Evolutionary conservation across 2,888 invertebrate genomes (phyloP), one percentile per base, ranked within the genome.

Genomic region (Ophonus ardosiacus): DNA sequence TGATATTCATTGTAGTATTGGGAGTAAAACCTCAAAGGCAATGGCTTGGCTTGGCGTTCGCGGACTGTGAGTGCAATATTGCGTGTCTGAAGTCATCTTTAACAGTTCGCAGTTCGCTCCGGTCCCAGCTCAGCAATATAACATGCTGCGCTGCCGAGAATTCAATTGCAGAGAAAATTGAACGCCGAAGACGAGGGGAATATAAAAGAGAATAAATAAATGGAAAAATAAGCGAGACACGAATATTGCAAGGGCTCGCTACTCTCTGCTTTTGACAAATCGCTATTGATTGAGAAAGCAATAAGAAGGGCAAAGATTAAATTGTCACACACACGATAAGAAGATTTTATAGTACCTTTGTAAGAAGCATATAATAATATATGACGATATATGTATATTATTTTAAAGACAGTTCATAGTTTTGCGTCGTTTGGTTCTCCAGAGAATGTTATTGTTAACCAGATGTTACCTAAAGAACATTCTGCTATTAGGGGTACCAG

Each of bases 221-320:
- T 74, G 71, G 71, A 74, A 74, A 74, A 74, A 74, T 74, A 74
- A 74, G 71, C 71, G 71, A 68, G 71, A 74, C 71, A 74, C 51
- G 71, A 74, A 74, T 74, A 74, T 74, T 43, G 71, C 71, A 63
- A 38, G 21, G 56, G 40, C 43, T 31, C 4, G 31, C 5, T 17
- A 59, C 61, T 24, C 13, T 38, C 63, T 80, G 81, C 17, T 81
- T 56, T 68, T 81, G 81, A 81, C 81, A 81, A 81, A 81, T 81
- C 68, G 56, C 51, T 81, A 81, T 81, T 71, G 81, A 81, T 81
- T 81, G 56, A 51, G 43, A 51, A 51, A 51, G 43, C 43, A 51
- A 8, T 13, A 31, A 31, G 31, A 31, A 13, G 43, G 43, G 43
- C 13, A 8, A 13, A 51, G 43, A 51, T 51, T 51, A 51, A 51